Evolutionary conservation across 2,797 vertebrate genomes (phyloP).

Genomic region (Chloroceryle amazona): DNA sequence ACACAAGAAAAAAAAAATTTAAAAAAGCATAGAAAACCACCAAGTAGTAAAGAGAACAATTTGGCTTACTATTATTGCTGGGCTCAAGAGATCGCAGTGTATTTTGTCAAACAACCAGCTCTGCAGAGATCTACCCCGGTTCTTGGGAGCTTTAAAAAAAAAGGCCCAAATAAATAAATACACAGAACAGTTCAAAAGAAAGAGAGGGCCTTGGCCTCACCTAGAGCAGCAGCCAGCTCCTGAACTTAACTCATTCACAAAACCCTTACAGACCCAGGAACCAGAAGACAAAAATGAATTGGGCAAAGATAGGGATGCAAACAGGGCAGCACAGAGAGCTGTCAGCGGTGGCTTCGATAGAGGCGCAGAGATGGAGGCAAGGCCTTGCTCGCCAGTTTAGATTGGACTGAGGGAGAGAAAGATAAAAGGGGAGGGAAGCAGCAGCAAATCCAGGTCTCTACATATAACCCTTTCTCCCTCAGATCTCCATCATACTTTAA

Average conservation of each 20-base stretch:
- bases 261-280: not conserved
- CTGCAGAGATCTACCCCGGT: not conserved
- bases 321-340: not conserved
- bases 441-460: not conserved
- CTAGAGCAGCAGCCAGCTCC: not conserved
- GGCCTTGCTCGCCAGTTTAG: accelerated
- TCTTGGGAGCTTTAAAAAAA: not conserved
- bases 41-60: not conserved
- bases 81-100: accelerated
- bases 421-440: not conserved
- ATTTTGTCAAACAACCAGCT: not conserved
- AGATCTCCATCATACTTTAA: not conserved
- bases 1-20: too few relatives aligned
- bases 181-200: not conserved
- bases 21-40: not conserved
- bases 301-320: not conserved
- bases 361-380: not conserved
- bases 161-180: not conserved
- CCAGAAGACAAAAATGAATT: not conserved
- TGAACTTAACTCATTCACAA: not conserved
- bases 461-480: not conserved
- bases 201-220: not conserved
- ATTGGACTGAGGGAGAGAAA: not conserved
- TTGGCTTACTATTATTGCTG: not conserved
- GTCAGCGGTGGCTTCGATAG: not conserved